A percentile compares a stretch with the other conserved stretches of the same genome.
Evolutionary conservation across 2,888 invertebrate genomes (phyloP).

Genomic region (Lepidochitona cinerea): DNA sequence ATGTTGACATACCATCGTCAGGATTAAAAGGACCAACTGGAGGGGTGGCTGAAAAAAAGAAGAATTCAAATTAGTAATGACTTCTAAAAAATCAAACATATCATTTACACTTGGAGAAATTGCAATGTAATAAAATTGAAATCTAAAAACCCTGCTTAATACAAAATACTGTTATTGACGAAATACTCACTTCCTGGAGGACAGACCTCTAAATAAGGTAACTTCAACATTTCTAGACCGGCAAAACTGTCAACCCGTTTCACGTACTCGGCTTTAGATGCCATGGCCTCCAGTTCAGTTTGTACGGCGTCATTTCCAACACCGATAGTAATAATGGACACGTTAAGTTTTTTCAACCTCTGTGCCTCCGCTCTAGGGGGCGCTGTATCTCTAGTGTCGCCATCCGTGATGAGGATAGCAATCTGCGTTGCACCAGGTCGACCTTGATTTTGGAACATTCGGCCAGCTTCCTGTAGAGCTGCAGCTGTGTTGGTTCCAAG

Average conservation of each 20-base stretch:
- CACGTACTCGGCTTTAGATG: neutral
- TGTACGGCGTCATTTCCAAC: neutral
- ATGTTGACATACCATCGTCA: no score
- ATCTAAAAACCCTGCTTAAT: no score
- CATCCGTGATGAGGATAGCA: neutral
- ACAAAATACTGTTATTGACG: no score
- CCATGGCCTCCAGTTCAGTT: neutral
- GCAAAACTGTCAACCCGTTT: neutral
- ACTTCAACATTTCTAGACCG: neutral
- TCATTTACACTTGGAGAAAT: no score
- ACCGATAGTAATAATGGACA: neutral
- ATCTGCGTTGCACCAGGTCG: neutral
- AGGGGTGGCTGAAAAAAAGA: no score
- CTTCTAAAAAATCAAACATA: no score
- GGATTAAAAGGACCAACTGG: no score
- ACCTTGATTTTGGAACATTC: neutral
- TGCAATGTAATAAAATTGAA: no score
- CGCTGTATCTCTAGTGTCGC: neutral
- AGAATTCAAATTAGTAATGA: no score
- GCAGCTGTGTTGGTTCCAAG: neutral
- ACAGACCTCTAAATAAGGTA: neutral
- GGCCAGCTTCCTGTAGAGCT: neutral
- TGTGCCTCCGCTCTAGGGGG: neutral
- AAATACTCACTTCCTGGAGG: neutral
- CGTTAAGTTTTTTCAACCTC: neutral